Percentiles rank a stretch among this genome's conserved stretches.
Evolutionary conservation across 2,113 vertebrate genomes (phyloP).

Genomic region (Rhea americana): DNA sequence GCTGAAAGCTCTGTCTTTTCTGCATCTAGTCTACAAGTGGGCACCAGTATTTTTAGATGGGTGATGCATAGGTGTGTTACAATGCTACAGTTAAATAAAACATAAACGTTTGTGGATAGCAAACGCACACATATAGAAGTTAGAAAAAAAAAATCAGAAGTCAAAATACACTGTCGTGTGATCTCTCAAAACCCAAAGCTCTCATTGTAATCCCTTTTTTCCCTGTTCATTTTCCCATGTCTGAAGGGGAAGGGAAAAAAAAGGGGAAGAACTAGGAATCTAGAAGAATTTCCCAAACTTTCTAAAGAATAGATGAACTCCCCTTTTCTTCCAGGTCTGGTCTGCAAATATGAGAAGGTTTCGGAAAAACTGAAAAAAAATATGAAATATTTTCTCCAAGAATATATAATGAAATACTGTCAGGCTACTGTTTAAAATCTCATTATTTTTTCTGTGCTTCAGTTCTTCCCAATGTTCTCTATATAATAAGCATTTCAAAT

Average conservation of each 20-base stretch:
- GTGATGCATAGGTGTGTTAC: neutral
- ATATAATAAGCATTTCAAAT: slow-evolving; percentile 55
- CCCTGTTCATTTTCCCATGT: neutral
- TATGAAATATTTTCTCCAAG: slow-evolving; percentile 11
- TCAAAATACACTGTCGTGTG: neutral
- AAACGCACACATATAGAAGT: slow-evolving; percentile 9
- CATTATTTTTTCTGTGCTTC: slow-evolving; percentile 50
- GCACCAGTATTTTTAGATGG: neutral
- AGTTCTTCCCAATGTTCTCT: slow-evolving; percentile 54
- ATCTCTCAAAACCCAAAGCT: neutral
- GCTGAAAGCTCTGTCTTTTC: neutral
- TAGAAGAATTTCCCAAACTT: neutral
- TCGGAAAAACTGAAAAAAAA: rapidly evolving
- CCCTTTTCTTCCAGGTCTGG: neutral
- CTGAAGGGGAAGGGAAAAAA: neutral
- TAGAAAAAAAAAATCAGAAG: slow-evolving; percentile 9
- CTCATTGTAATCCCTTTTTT: neutral
- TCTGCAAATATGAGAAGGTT: neutral
- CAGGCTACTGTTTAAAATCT: slow-evolving; percentile 38
- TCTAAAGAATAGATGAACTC: neutral
- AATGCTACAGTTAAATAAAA: neutral
- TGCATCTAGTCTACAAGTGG: neutral
- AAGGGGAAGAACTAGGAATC: neutral
- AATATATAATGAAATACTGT: slow-evolving; percentile 16
- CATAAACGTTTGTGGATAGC: neutral